phyloP scores from a whole-genome alignment of 2,888 invertebrate species.

The Pyrgus malvae region DNA sequence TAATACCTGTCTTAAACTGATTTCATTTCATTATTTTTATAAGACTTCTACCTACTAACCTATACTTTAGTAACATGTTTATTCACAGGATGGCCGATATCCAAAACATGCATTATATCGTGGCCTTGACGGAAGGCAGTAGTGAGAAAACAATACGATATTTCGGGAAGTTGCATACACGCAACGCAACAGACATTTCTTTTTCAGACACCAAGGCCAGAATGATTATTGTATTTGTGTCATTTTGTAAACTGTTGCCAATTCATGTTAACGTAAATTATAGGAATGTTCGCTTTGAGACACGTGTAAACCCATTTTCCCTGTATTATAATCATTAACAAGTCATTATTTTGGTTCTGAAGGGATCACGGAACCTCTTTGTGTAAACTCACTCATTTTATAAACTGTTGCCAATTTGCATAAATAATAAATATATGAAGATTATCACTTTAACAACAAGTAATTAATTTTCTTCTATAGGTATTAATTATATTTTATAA shows the following conservation, averaged over 20 bases:
- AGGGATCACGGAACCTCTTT: no score
- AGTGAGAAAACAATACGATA: constrained; percentile 30
- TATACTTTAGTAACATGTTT: no score
- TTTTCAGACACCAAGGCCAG: constrained; percentile 5
- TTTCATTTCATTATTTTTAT: no score
- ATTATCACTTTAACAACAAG: no score
- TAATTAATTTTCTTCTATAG: no score
- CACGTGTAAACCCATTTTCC: neutral
- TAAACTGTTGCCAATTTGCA: no score
- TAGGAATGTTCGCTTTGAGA: neutral
- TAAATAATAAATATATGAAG: no score
- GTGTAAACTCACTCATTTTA: no score
- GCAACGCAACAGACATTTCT: constrained; percentile 14
- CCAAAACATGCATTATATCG: neutral
- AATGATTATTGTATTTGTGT: constrained; percentile 12
- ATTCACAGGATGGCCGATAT: neutral
- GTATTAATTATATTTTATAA: no score
- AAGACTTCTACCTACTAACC: no score
- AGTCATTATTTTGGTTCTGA: no score
- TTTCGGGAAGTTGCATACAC: constrained; percentile 26
- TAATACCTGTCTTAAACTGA: no score
- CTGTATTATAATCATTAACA: neutral
- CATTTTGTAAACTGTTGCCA: neutral
- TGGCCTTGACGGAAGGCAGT: neutral
- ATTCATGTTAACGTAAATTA: neutral